Base-by-base conservation (phyloP, 2,888 invertebrate genomes). In the Cistogaster globosa region DNA sequence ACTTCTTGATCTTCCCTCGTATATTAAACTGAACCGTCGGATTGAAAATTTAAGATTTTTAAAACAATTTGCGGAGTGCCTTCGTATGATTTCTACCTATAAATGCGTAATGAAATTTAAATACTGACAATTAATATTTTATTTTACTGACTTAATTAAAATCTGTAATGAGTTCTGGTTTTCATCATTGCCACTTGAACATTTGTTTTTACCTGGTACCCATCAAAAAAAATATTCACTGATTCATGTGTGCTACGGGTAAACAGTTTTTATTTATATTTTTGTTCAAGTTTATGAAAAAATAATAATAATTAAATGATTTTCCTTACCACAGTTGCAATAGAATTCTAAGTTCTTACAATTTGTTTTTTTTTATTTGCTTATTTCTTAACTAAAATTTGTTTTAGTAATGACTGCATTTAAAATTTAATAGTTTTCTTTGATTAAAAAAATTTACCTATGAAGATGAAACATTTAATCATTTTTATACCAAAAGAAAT, bases 191-290 rank as follows among this genome's bases (percentile, higher is more conserved):
- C 55, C 85, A 82, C 82, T 58, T 60, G 38, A 60, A 69, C 78
- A 68, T 74, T 85, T 78, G 71, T 36, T 75, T 38, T 67, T 75
- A 65, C 81, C 78, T 85, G 77, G 58, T 74, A 74, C 75, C 69
- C 32, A 36, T 38, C 62, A 75, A 48, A 42, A 57, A 14, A 82
- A 51, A 62, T 62, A 81, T 48, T 67, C 51, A 69, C 48, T 11
- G 48, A 65, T 60, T 78, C 36, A 72, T 51, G 55, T 72, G 48
- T 42, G 53, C 36, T n/a, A n/a, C n/a, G 63, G 53, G 36, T 51
- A 62, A 68, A 62, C 18, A 69, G 68, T 78, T 78, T 68, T 57
- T 53, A 26, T 75, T 79, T 80, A 42, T 58, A 32, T 76, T 71
- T 75, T 79, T 68, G 53, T 85, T 85, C 75, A 51, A 71, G 51